A percentile compares a stretch with the other conserved stretches of the same genome.
Conservation (phyloP, 2,113 vertebrate genomes). For the Caranx melampygus region DNA sequence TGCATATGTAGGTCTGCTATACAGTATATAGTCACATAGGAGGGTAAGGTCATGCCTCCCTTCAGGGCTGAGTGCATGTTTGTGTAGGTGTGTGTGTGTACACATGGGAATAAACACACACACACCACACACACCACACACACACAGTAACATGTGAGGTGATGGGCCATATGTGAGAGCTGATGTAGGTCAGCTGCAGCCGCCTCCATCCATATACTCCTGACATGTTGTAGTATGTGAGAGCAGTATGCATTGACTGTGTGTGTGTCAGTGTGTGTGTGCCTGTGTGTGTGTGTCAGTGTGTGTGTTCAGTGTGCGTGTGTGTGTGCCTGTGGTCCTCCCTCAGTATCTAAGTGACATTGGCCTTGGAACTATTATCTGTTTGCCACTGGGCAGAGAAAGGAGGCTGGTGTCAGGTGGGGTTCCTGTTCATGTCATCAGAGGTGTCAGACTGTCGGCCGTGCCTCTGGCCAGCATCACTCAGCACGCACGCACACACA, state of each 20-base stretch:
- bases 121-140: too few species aligned
- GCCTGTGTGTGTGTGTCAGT: not conserved
- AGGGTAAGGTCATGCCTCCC: conserved; percentile 38
- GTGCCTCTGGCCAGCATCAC: conserved; percentile 66
- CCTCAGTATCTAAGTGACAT: conserved; percentile 59
- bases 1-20: not conserved
- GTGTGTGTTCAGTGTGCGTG: not conserved
- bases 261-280: not conserved
- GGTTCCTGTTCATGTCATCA: conserved; percentile 66
- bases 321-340: conserved; percentile 36
- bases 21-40: not conserved
- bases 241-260: not conserved
- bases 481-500: conserved; percentile 30
- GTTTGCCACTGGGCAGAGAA: conserved; percentile 48
- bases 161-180: conserved; percentile 19
- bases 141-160: not conserved
- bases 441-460: conserved; percentile 67
- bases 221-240: not conserved
- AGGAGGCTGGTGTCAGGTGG: conserved; percentile 68
- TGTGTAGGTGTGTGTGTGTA: conserved; percentile 11
- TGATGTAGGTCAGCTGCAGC: conserved; percentile 23
- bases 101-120: not conserved
- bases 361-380: conserved; percentile 61
- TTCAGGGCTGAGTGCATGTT: conserved; percentile 34
- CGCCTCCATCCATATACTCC: not conserved